Percentiles rank a stretch among this genome's conserved stretches.
These are phyloP conservation scores for Amphipoea oculea DNA, from an alignment of 2,888 invertebrate genomes.

Conservation along the genomic window DNA sequence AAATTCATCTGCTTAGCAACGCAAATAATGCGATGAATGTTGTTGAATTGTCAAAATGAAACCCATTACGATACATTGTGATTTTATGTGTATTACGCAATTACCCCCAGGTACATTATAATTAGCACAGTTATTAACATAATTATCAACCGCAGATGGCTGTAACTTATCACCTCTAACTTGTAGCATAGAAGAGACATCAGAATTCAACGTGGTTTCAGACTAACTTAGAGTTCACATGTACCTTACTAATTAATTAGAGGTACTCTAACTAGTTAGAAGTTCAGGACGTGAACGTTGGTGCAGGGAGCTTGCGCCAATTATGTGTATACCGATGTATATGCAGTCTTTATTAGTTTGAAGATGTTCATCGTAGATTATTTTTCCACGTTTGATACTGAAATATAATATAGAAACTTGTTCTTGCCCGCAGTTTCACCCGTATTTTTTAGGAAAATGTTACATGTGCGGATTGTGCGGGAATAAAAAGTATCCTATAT, in stretches of 20 bases:
- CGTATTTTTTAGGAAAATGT: neutral
- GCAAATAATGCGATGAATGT: neutral
- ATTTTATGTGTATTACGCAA: neutral
- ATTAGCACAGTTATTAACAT: neutral
- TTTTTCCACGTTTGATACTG: neutral
- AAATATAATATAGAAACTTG: neutral
- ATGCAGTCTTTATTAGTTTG: neutral
- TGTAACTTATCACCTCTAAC: constrained; percentile 2
- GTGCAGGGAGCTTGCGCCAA: constrained; percentile 7
- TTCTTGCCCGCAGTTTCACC: neutral
- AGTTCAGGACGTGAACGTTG: constrained; percentile 16
- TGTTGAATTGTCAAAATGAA: neutral
- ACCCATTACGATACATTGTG: neutral
- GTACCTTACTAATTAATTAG: constrained; percentile 50
- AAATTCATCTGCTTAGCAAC: neutral
- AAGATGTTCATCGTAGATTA: neutral
- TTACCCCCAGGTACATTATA: neutral
- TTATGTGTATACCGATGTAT: constrained; percentile 16
- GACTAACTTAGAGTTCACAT: constrained; percentile 23
- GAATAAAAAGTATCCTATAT: neutral
- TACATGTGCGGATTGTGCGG: too few species aligned
- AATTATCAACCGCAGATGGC: neutral
- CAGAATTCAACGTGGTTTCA: constrained; percentile 8
- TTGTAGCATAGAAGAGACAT: constrained; percentile 1
- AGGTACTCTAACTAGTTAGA: constrained; percentile 27